Conservation (phyloP, 1,140 invertebrate genomes). For the Homalodisca vitripennis region DNA sequence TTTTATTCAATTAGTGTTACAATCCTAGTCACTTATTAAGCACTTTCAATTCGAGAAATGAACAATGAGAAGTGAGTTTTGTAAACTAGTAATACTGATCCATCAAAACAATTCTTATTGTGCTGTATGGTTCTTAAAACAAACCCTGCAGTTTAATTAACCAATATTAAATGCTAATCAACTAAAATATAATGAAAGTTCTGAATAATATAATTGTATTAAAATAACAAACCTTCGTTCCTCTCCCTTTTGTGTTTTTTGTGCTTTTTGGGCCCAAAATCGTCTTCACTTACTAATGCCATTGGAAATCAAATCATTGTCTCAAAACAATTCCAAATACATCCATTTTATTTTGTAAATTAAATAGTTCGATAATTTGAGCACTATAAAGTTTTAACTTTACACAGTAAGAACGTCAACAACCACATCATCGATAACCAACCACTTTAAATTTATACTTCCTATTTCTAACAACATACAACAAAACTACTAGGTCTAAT, state of each 20-base stretch:
- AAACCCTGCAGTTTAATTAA: too few species aligned
- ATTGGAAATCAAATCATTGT: background rate
- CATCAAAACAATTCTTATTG: too few species aligned
- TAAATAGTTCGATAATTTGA: background rate
- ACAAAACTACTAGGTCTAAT: too few species aligned
- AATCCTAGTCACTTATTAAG: too few species aligned
- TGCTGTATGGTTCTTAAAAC: too few species aligned
- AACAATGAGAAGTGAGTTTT: too few species aligned
- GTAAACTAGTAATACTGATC: too few species aligned
- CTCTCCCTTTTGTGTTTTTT: conserved; percentile 43
- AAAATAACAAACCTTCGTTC: conserved; percentile 40
- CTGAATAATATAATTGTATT: too few species aligned
- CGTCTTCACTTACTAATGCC: conserved; percentile 4
- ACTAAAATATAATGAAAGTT: too few species aligned
- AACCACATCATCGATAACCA: background rate
- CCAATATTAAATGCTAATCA: too few species aligned
- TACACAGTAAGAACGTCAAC: background rate
- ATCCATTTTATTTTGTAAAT: background rate
- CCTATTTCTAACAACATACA: background rate
- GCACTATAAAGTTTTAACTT: background rate
- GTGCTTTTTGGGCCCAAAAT: conserved; percentile 32
- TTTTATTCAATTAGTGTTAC: too few species aligned
- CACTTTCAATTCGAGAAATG: too few species aligned
- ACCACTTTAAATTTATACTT: background rate
- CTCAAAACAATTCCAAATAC: background rate